Evolutionary conservation across 2,888 invertebrate genomes (phyloP), one percentile per base, ranked within the genome.

Genomic region (Pherbina coryleti): DNA sequence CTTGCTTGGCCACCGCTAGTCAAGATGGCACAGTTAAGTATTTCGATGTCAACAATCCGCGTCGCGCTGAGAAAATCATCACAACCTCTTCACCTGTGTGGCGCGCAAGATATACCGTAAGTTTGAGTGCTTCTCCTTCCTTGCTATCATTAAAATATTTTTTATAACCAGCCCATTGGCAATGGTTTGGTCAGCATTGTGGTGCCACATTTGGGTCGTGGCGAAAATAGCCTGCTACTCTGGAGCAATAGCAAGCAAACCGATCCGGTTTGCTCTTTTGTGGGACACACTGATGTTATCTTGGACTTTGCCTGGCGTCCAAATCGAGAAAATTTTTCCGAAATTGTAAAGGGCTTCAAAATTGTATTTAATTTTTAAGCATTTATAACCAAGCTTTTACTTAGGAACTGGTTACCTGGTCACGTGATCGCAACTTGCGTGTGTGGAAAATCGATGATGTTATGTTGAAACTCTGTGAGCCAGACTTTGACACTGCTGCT

Each of bases 1-100:
- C 95, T 82, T 95, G 96, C 85, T 89, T 97, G 78, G 95, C 96
- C 62, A 97, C 98, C 9, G 97, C 97, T 78, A 97, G 98, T 90
- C 97, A 98, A 90, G 98, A 98, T 90, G 95, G 96, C 76, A 96
- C 97, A 70, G 97, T 98, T 2, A 98, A 98, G 91, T 96, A 97
- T 89, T 98, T 97, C 91, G 97, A 98, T 88, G 95, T 96, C 2
- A 94, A 94, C 81, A 96, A 95, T 91, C 95, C 96, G 5, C 92
- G 96, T 82, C 92, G 95, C 82, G 94, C 96, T 3, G 97, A 97
- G 86, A 95, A 93, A 89, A 93, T 95, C 78, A 92, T 98, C 78
- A 95, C 95, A 83, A 95, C 97, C 0, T 93, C 94, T 82, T 90
- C 90, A 4, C 97, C 97, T 0, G 96, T 98, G 0, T 98, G 98